phyloP scores from a whole-genome alignment of 2,888 invertebrate species.

The Harmothoe impar region DNA sequence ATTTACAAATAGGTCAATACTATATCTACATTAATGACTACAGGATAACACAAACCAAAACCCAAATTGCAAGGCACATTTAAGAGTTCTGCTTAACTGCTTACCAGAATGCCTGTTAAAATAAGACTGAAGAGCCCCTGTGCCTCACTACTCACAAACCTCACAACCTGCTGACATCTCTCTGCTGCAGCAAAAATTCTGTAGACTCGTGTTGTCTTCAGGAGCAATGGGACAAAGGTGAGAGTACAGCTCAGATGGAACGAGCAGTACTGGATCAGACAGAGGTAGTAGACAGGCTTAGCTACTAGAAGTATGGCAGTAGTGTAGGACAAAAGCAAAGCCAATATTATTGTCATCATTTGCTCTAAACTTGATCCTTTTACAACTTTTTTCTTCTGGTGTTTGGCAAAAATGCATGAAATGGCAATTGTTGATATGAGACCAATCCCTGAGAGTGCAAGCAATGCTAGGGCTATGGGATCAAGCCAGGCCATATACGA shows the following conservation, averaged over 20 bases:
- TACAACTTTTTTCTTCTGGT: constrained; percentile 71
- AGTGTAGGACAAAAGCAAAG: too few relatives aligned
- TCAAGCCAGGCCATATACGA: constrained; percentile 62
- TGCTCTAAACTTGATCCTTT: too few relatives aligned
- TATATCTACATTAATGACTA: too few relatives aligned
- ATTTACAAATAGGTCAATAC: too few relatives aligned
- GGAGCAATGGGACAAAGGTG: too few relatives aligned
- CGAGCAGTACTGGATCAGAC: neutral
- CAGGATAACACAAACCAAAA: too few relatives aligned
- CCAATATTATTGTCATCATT: too few relatives aligned
- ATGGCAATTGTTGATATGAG: constrained; percentile 60
- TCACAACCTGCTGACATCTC: neutral
- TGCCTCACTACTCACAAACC: neutral
- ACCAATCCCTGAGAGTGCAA: constrained; percentile 51
- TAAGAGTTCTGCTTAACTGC: too few relatives aligned
- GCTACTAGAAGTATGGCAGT: constrained; percentile 66
- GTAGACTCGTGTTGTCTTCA: too few relatives aligned
- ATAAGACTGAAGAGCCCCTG: neutral
- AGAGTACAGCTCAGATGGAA: too few relatives aligned
- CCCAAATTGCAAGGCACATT: too few relatives aligned
- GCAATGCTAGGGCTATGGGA: constrained; percentile 17
- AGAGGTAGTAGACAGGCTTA: constrained; percentile 66
- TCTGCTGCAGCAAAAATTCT: too few relatives aligned
- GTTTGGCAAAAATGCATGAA: constrained; percentile 66
- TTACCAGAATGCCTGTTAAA: neutral